Percentiles rank a stretch among this genome's conserved stretches.
Conservation (phyloP, 1,140 invertebrate genomes). For the Drosophila equinoxialis region DNA sequence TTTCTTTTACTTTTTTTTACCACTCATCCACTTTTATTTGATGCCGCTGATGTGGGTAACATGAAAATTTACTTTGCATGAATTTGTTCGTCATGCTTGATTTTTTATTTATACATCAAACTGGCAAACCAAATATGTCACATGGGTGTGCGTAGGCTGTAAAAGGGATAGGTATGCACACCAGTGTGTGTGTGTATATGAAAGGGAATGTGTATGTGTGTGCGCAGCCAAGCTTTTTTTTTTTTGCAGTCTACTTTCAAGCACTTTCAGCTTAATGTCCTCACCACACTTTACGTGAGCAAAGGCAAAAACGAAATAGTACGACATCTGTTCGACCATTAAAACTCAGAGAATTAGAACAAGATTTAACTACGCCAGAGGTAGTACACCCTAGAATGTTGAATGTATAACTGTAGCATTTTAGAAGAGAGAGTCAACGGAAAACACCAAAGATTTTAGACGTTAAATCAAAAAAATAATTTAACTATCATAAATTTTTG, state of each 20-base stretch:
- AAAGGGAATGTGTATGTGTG: background rate
- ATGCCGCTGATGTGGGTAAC: slow-evolving; percentile 47
- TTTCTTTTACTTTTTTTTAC: background rate
- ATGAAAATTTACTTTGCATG: slow-evolving; percentile 78
- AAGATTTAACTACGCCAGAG: background rate
- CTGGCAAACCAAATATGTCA: slow-evolving; percentile 71
- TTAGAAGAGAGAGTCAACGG: background rate
- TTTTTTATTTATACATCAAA: slow-evolving; percentile 78
- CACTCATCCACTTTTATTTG: slow-evolving; percentile 33
- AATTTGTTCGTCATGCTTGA: slow-evolving; percentile 70
- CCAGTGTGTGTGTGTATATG: slow-evolving; percentile 8
- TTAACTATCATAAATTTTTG: background rate
- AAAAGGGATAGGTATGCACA: slow-evolving; percentile 32
- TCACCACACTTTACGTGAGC: slow-evolving; percentile 12
- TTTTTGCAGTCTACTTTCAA: slow-evolving; percentile 45
- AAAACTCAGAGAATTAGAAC: slow-evolving; percentile 8
- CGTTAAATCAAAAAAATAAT: background rate
- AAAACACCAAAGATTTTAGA: no score
- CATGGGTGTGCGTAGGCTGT: slow-evolving; percentile 64
- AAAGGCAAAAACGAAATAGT: slow-evolving; percentile 12
- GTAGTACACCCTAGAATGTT: background rate
- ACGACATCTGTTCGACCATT: slow-evolving; percentile 14
- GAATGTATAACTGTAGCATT: background rate
- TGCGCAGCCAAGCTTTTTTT: background rate
- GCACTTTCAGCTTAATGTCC: slow-evolving; percentile 26